A percentile compares a stretch with the other conserved stretches of the same genome.
phyloP scores from a whole-genome alignment of 2,888 invertebrate genomes.

The Aleiodes leptofemur region DNA sequence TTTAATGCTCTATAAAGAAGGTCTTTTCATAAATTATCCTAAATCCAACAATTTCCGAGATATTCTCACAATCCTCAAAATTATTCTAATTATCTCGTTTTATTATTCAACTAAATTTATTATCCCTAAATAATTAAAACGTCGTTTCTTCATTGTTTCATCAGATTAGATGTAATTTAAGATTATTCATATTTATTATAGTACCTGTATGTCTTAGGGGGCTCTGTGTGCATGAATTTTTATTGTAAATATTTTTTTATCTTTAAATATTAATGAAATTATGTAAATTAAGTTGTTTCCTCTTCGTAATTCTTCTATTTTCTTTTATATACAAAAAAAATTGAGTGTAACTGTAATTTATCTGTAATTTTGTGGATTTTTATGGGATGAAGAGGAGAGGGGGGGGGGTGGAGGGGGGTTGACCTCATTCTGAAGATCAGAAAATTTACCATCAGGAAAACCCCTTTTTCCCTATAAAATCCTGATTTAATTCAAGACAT shows the following conservation, averaged over 20 bases:
- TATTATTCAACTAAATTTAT: too few relatives aligned
- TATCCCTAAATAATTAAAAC: conserved; percentile 11
- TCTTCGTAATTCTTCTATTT: too few relatives aligned
- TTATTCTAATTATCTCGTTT: too few relatives aligned
- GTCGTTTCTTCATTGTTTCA: not conserved
- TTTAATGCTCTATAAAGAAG: too few relatives aligned
- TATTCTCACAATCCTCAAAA: too few relatives aligned
- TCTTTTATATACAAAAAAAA: too few relatives aligned
- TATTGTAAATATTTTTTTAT: not conserved
- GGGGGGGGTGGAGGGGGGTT: not conserved
- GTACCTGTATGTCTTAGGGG: conserved; percentile 22
- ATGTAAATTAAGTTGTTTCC: too few relatives aligned
- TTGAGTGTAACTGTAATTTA: too few relatives aligned
- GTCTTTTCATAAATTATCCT: too few relatives aligned
- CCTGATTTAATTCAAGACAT: too few relatives aligned
- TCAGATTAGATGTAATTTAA: conserved; percentile 8
- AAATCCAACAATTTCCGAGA: too few relatives aligned
- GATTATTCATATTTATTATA: conserved; percentile 18
- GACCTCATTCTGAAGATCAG: not conserved
- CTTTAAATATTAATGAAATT: not conserved
- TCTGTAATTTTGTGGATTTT: not conserved
- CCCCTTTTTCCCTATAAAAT: not conserved
- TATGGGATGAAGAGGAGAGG: too few relatives aligned
- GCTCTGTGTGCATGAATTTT: conserved; percentile 31
- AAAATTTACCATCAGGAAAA: not conserved